Evolutionary conservation across 2,888 invertebrate species (phyloP), one percentile per base, ranked within the genome.

Genomic region (Physocephala rufipes): DNA sequence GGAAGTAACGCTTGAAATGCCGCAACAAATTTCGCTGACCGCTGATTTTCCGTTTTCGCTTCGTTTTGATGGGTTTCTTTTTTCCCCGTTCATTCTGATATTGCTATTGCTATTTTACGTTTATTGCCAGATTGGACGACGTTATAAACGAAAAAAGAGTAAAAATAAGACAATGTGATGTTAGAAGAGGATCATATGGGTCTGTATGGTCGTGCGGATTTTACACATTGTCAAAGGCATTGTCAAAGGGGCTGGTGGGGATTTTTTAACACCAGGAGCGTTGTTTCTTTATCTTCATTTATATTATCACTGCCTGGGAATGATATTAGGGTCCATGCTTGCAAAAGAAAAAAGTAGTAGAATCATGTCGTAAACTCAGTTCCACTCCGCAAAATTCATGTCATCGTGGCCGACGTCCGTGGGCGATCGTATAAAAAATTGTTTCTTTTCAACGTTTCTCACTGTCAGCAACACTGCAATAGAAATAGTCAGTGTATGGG

Each of bases 351-450:
- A 36, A 36, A 36, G 4, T 7, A 12, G 61, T 51, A 49, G 24
- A 49, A 62, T 36, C 36, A 30, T 62, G 68, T 68, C 68, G 68
- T 68, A 68, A 68, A 68, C 62, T 61, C 30, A 24, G 68, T 68
- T 68, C 61, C 70, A 71, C 77, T 76, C 74, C 77, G 73, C 67
- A 75, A 70, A 68, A 74, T 74, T 78, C 77, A 74, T 80, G 80
- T 80, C 81, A 9, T 36, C n/a, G n/a, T n/a, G n/a, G n/a, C n/a
- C 36, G 36, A 36, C 36, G 77, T 79, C 78, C 77, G 75, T 73
- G 21, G 51, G 61, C 36, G 61, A 62, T 49, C 26, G 7, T 36
- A 66, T 43, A 55, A 66, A 66, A 64, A 47, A 63, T 43, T 36
- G 9, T 16, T 45, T 55, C 55, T 28, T 67, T 68, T 62, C 53